Evolutionary conservation across 2,797 vertebrate species (phyloP).

Genomic region (Sebastes hubbsi): DNA sequence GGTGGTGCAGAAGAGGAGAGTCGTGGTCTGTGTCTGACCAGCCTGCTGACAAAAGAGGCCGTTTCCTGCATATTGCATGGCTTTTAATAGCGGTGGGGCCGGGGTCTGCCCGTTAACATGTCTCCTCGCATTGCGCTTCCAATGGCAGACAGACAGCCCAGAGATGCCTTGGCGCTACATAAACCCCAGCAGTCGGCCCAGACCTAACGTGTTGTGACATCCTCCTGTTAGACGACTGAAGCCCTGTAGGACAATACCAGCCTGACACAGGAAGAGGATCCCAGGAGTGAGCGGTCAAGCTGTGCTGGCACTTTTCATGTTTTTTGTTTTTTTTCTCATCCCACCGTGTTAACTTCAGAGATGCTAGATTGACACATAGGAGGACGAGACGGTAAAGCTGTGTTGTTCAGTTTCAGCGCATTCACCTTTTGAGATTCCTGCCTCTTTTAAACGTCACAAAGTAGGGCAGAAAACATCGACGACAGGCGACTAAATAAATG

Average conservation of each 20-base stretch:
- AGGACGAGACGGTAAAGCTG: constrained; percentile 21
- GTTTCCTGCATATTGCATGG: constrained; percentile 84
- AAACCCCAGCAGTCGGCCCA: constrained; percentile 65
- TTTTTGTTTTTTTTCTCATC: constrained; percentile 55
- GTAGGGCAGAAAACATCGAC: constrained; percentile 91
- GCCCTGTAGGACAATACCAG: constrained; percentile 76
- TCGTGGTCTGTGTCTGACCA: constrained; percentile 74
- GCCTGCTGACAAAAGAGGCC: constrained; percentile 80
- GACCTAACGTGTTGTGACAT: constrained; percentile 78
- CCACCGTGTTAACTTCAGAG: constrained; percentile 53
- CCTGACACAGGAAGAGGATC: constrained; percentile 71
- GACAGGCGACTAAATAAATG: constrained; percentile 86
- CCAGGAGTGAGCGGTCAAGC: constrained; percentile 55
- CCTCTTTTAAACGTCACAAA: constrained; percentile 91
- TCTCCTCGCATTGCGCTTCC: constrained; percentile 80
- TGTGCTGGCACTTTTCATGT: constrained; percentile 62
- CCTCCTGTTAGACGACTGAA: constrained; percentile 75
- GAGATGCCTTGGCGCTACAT: constrained; percentile 72
- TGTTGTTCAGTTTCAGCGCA: constrained; percentile 64
- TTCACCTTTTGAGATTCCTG: constrained; percentile 86
- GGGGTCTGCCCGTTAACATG: constrained; percentile 80
- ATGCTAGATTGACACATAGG: constrained; percentile 70
- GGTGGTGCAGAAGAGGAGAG: constrained; percentile 70
- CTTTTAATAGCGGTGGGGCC: constrained; percentile 80
- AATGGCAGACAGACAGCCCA: constrained; percentile 75